Evolutionary conservation across 2,797 vertebrate species (phyloP), one percentile per base, ranked within the genome.

Genomic region (Aselliscus stoliczkanus): DNA sequence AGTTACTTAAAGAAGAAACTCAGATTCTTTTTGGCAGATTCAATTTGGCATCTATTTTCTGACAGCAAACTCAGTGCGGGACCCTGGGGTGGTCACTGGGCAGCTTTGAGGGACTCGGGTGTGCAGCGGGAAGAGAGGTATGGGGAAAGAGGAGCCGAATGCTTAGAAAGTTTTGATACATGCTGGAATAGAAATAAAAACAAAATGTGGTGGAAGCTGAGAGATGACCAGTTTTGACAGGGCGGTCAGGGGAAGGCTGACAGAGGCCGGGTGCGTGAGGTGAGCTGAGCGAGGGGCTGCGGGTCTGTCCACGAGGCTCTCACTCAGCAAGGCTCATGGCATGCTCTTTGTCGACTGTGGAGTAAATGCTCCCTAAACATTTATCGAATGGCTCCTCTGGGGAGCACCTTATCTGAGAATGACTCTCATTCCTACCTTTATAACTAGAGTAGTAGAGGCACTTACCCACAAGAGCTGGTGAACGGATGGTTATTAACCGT

Each of bases 1-100:
- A 58, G 29, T 79, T 75, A 65, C 8, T 62, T 85, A 50, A 88
- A 88, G 56, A 85, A 31, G 31, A 93, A 47, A 65, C 91, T 93
- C 85, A 91, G 60, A 39, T 73, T 73, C 15, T 52, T 85, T 94
- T 88, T 56, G 86, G 77, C 17, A 54, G 69, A 21, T 82, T 93
- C n/a, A 39, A 14, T 58, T 76, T 0, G 1, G 37, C 12, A 25
- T 80, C 20, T n/a, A 11, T 79, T 88, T 94, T 72, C 60, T 94
- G 44, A 65, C 3, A n/a, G 27, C 29, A 50, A 44, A 67, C 50
- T 82, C 42, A 54, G 29, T 76, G n/a, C 31, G 37, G 62, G 18
- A 8, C n/a, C 27, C 14, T 21, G 29, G 29, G 39, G 47, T 15
- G 34, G 67, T 11, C n/a, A 18, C 44, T 21, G 10, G 69, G 52